Percentiles rank a stretch among this genome's conserved stretches.
Conservation (phyloP, 2,888 invertebrate species). For the Meliscaeva auricollis region DNA sequence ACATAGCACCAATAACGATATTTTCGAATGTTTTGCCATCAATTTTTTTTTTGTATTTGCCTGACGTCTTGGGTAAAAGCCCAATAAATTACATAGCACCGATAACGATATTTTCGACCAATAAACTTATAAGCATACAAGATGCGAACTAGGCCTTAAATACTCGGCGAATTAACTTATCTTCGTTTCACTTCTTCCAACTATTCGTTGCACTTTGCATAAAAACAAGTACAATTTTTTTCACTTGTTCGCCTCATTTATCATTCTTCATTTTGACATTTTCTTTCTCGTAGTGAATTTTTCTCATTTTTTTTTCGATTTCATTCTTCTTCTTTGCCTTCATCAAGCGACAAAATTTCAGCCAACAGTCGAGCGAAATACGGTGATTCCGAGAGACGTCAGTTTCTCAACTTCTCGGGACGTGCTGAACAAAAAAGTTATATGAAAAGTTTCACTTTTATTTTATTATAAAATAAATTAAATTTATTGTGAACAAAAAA, state of each 20-base stretch:
- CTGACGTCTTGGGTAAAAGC: too few relatives aligned
- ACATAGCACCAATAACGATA: too few relatives aligned
- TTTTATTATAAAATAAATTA: constrained; percentile 26
- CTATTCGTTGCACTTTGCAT: constrained; percentile 7
- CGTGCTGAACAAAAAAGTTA: constrained; percentile 63
- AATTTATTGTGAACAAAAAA: constrained; percentile 47
- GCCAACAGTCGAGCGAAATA: constrained; percentile 77
- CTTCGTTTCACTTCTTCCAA: constrained; percentile 5
- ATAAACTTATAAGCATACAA: too few relatives aligned
- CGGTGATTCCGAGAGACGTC: constrained; percentile 75
- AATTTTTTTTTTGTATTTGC: too few relatives aligned
- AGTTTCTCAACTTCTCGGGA: constrained; percentile 60
- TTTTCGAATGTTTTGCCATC: too few relatives aligned
- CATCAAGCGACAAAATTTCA: constrained; percentile 54
- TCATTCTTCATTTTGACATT: constrained; percentile 46
- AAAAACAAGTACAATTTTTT: constrained; percentile 40
- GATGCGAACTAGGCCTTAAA: too few relatives aligned
- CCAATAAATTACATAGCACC: too few relatives aligned
- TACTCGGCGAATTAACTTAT: constrained; percentile 3
- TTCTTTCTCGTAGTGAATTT: constrained; percentile 52
- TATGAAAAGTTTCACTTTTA: constrained; percentile 49
- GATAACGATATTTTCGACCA: too few relatives aligned
- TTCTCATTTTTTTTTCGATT: constrained; percentile 34
- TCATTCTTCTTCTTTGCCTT: constrained; percentile 13
- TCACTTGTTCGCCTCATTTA: constrained; percentile 15